Percentiles rank a stretch among this genome's conserved stretches.
phyloP scores from a whole-genome alignment of 2,888 invertebrate species.

The Drosophila siamana region DNA sequence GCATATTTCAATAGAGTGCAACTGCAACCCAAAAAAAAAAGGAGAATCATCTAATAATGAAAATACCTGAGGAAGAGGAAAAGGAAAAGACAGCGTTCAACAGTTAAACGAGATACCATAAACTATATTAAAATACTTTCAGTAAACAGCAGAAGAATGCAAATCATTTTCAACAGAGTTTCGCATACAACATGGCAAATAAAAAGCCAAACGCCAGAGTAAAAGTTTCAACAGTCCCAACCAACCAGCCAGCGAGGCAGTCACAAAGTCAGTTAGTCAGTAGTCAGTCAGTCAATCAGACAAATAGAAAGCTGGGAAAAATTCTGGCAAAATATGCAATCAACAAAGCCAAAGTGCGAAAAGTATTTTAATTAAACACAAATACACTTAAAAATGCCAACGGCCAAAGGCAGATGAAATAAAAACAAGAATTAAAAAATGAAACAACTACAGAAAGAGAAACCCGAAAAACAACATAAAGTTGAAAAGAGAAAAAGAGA shows the following conservation, averaged over 20 bases:
- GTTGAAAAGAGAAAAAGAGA: neutral
- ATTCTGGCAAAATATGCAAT: conserved; percentile 46
- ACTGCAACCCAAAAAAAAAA: neutral
- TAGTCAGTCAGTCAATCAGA: conserved; percentile 47
- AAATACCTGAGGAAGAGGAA: conserved; percentile 32
- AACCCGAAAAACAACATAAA: neutral
- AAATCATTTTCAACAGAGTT: conserved; percentile 43
- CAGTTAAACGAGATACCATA: conserved; percentile 32
- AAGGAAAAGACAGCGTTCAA: conserved; percentile 4
- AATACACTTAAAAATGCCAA: conserved; percentile 52
- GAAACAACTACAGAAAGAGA: neutral
- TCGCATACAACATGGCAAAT: conserved; percentile 22
- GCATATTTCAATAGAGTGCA: conserved; percentile 2
- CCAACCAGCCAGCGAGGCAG: conserved; percentile 32
- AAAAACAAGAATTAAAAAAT: neutral
- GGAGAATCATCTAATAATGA: conserved; percentile 25
- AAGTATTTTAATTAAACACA: conserved; percentile 79
- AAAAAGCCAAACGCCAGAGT: conserved; percentile 2
- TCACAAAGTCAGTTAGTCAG: conserved; percentile 32
- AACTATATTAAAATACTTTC: conserved; percentile 66
- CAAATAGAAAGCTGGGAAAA: conserved; percentile 28
- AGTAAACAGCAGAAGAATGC: conserved; percentile 48
- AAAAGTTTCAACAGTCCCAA: conserved; percentile 45
- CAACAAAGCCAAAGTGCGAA: conserved; percentile 56
- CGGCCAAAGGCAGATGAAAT: conserved; percentile 22